A percentile compares a stretch with the other conserved stretches of the same genome.
Conservation (phyloP, 92 coral and sea anemone genomes). For the Metridium senile region DNA sequence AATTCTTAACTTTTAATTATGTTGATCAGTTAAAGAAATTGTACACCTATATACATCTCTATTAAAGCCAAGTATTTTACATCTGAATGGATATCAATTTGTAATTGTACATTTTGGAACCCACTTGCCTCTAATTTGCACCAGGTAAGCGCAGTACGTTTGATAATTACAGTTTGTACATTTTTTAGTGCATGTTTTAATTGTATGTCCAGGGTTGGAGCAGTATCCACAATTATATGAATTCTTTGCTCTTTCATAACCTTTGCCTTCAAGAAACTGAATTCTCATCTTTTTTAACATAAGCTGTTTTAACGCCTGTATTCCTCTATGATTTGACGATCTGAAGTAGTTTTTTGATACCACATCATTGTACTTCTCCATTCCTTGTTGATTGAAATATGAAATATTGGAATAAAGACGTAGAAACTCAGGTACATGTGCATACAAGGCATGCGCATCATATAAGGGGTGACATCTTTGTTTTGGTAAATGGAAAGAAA, state of each 20-base stretch:
- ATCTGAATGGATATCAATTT: too few relatives aligned
- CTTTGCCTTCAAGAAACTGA: too few relatives aligned
- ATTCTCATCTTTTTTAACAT: too few relatives aligned
- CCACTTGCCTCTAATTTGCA: too few relatives aligned
- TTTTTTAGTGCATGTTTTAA: too few relatives aligned
- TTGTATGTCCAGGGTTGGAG: too few relatives aligned
- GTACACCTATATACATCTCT: too few relatives aligned
- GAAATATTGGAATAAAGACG: slow-evolving; percentile 39
- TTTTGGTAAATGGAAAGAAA: slow-evolving; percentile 29
- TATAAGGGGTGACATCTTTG: slow-evolving; percentile 51
- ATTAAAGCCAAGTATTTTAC: too few relatives aligned
- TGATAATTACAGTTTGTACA: too few relatives aligned
- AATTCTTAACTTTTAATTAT: neutral
- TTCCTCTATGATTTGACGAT: slow-evolving; percentile 64
- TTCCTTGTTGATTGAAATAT: slow-evolving; percentile 52
- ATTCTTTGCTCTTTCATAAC: slow-evolving; percentile 50
- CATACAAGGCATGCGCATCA: slow-evolving; percentile 56
- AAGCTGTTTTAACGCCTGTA: too few relatives aligned
- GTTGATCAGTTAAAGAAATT: neutral
- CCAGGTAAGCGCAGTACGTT: too few relatives aligned
- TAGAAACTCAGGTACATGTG: slow-evolving; percentile 56
- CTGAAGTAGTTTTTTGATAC: slow-evolving; percentile 59
- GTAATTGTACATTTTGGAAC: neutral
- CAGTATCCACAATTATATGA: slow-evolving; percentile 33
- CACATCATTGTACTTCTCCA: slow-evolving; percentile 62